These are phyloP conservation scores for Hirtodrosophila trivittata DNA, from an alignment of 2,888 invertebrate species.

Conservation along the genomic window DNA sequence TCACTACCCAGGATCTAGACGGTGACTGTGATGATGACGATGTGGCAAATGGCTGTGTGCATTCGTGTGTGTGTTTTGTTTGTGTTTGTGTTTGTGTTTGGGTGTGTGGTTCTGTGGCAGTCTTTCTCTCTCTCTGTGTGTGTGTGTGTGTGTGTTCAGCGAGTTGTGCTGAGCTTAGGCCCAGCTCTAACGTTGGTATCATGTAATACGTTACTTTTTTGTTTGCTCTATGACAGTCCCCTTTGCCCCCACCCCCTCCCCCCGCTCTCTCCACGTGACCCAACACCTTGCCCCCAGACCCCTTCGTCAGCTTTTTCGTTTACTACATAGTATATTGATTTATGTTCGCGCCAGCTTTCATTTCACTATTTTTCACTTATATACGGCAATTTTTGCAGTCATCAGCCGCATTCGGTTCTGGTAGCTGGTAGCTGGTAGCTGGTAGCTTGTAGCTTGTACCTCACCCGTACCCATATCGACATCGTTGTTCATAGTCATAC, in stretches of 20 bases:
- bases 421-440: constrained; percentile 19
- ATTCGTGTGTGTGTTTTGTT: neutral
- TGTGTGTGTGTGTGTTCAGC: constrained; percentile 14
- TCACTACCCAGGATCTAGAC: neutral
- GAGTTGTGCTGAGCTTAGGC: constrained; percentile 30
- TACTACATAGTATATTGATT: constrained; percentile 70
- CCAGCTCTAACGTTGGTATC: constrained; percentile 2
- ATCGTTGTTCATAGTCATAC: constrained; percentile 1
- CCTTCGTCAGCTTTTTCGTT: constrained; percentile 3
- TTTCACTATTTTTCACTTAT: constrained; percentile 52
- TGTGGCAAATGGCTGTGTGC: neutral
- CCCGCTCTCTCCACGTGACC: neutral
- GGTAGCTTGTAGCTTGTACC: too few relatives aligned
- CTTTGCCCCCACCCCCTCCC: neutral
- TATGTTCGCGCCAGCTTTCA: constrained; percentile 61
- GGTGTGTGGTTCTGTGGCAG: neutral
- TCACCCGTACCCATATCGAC: too few relatives aligned
- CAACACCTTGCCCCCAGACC: neutral
- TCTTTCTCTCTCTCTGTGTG: neutral
- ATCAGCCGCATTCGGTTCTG: constrained; percentile 46
- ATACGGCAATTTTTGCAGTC: constrained; percentile 47
- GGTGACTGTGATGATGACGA: neutral
- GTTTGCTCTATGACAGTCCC: constrained; percentile 6
- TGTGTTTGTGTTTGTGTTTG: constrained; percentile 11
- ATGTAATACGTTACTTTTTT: constrained; percentile 40